A percentile compares a stretch with the other conserved stretches of the same genome.
phyloP scores from a whole-genome alignment of 2,888 invertebrate genomes.

The Embidobia sp. region DNA sequence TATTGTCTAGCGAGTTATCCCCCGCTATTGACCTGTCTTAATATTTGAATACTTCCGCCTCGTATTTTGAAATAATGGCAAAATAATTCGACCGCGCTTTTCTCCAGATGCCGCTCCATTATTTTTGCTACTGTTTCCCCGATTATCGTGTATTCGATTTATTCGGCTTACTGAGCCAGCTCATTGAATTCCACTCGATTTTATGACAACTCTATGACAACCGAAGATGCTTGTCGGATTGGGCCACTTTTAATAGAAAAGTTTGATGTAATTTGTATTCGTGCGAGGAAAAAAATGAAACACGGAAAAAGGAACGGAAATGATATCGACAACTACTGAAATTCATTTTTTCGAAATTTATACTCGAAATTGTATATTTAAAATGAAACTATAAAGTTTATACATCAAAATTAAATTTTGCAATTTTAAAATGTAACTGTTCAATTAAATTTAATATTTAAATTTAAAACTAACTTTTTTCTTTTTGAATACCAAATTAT shows the following conservation, averaged over 20 bases:
- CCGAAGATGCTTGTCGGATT: too few relatives aligned
- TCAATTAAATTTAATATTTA: too few relatives aligned
- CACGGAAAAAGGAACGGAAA: too few relatives aligned
- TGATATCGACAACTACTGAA: too few relatives aligned
- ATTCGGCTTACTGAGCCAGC: conserved; percentile 11
- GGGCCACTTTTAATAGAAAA: conserved; percentile 12
- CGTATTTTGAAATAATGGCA: conserved; percentile 37
- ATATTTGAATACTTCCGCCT: conserved; percentile 61
- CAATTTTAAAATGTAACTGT: too few relatives aligned
- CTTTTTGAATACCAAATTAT: too few relatives aligned
- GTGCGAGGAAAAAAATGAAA: conserved; percentile 3
- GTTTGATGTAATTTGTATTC: conserved; percentile 16
- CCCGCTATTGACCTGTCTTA: conserved; percentile 56
- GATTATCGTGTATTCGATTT: conserved; percentile 28
- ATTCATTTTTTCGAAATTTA: too few relatives aligned
- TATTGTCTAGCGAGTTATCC: conserved; percentile 55
- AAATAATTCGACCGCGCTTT: conserved; percentile 40
- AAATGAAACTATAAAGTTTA: too few relatives aligned
- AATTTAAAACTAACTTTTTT: too few relatives aligned
- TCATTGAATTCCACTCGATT: conserved; percentile 21
- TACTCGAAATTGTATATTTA: too few relatives aligned
- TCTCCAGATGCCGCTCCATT: conserved; percentile 3
- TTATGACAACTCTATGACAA: too few relatives aligned
- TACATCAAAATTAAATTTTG: too few relatives aligned
- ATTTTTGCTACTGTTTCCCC: neutral